phyloP scores from a whole-genome alignment of 2,113 vertebrate species.

The Mus spicilegus region DNA sequence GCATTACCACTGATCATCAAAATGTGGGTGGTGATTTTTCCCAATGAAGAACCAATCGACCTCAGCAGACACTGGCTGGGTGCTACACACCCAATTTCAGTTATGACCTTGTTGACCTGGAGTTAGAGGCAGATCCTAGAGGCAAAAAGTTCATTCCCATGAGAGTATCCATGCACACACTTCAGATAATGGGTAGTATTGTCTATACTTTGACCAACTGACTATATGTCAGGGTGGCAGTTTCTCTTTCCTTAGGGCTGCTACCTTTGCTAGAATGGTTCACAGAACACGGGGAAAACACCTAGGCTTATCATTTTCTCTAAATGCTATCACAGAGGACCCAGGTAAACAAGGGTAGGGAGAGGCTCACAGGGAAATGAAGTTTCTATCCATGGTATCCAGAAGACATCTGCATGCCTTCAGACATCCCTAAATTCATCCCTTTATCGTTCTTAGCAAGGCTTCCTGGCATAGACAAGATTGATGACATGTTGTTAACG shows the following conservation, averaged over 20 bases:
- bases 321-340: background rate
- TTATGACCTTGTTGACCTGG: background rate
- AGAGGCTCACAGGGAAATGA: too few species aligned
- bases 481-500: background rate
- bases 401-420: background rate
- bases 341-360: background rate
- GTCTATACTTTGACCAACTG: background rate
- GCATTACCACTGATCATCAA: background rate
- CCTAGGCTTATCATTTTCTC: background rate
- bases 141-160: background rate
- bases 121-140: background rate
- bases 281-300: background rate
- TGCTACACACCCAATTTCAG: background rate
- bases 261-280: background rate
- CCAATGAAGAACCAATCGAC: background rate
- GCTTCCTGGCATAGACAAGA: background rate
- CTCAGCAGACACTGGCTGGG: background rate
- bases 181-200: background rate
- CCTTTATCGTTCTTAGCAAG: background rate
- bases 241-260: background rate
- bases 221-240: background rate
- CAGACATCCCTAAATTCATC: background rate
- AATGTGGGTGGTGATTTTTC: background rate
- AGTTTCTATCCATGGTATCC: background rate
- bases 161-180: background rate